phyloP scores from a whole-genome alignment of 2,888 invertebrate genomes.

The Dryobota labecula region DNA sequence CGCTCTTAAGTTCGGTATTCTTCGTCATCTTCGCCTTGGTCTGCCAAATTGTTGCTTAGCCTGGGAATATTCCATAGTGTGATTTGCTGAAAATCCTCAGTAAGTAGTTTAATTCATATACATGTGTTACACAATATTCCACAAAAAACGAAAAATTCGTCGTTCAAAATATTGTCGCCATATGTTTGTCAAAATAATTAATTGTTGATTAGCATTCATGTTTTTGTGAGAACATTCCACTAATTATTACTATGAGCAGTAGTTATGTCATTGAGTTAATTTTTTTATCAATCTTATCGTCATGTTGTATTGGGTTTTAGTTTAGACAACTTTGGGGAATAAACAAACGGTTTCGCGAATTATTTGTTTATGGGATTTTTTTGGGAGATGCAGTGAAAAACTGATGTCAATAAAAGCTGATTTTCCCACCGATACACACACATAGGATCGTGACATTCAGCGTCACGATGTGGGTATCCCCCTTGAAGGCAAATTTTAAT shows the following conservation, averaged over 20 bases:
- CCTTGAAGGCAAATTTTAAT: no score
- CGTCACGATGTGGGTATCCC: no score
- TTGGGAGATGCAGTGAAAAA: not conserved
- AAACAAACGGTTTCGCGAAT: not conserved
- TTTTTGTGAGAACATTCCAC: constrained; percentile 2
- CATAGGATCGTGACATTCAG: no score
- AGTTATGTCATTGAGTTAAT: constrained; percentile 8
- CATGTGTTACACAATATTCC: constrained; percentile 20
- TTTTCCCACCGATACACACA: no score
- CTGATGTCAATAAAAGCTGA: not conserved
- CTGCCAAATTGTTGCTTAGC: not conserved
- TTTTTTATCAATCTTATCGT: constrained; percentile 2
- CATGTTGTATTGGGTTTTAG: not conserved
- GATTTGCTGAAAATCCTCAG: not conserved
- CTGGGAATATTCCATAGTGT: not conserved
- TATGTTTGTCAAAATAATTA: constrained; percentile 24
- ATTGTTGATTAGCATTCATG: not conserved
- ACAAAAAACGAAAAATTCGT: not conserved
- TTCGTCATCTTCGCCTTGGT: not conserved
- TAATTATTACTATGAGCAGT: not conserved
- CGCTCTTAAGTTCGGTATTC: no score
- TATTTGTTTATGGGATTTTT: not conserved
- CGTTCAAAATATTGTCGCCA: constrained; percentile 30
- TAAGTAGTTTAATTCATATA: not conserved
- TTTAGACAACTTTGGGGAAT: not conserved